Evolutionary conservation across 2,888 invertebrate genomes (phyloP), one percentile per base, ranked within the genome.

Genomic region (Phortica okadai): DNA sequence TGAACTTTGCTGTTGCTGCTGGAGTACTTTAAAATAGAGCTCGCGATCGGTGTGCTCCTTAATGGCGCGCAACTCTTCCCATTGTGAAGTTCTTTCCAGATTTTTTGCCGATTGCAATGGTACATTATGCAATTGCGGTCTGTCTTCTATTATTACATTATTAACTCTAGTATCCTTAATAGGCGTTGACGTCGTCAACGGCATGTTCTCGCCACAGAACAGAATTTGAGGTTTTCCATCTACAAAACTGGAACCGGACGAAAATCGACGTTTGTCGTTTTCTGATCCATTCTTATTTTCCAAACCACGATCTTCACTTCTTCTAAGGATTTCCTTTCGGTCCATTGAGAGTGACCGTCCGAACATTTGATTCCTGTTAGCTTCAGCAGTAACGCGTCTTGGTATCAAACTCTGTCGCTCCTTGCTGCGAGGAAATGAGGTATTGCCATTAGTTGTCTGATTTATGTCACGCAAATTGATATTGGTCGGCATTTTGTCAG

Each of bases 41-140:
- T 91, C 90, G 2, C 89, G 84, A 81, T 92, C 91, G 8, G 90
- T 90, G 56, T 88, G 88, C 76, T 91, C 90, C 75, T 91, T 91
- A 11, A 91, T 87, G 70, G 91, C 90, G n/a, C 88, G 82, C 54
- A 92, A 56, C 62, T 89, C 87, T 10, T 88, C 89, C 91, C 91
- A 91, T 44, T 91, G 89, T 5, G 41, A 6, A 50, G 86, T 82
- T 41, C 88, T 84, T 73, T 87, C 86, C 0, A 33, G 33, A 33
- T 5, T 88, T 83, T 25, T 66, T 3, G 78, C 76, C 62, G 77
- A 11, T 14, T 81, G 77, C 1, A 33, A 33, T 0, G 78, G 76
- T 5, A 74, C 76, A 56, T 79, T 80, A 21, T 78, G 62, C 25
- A 62, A 6, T 16, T 62, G 62, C 62, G 14, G 56, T 56, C 16